These are phyloP conservation scores for Hydropsyche betteni DNA, from an alignment of 2,888 invertebrate genomes.

Conservation along the genomic window DNA sequence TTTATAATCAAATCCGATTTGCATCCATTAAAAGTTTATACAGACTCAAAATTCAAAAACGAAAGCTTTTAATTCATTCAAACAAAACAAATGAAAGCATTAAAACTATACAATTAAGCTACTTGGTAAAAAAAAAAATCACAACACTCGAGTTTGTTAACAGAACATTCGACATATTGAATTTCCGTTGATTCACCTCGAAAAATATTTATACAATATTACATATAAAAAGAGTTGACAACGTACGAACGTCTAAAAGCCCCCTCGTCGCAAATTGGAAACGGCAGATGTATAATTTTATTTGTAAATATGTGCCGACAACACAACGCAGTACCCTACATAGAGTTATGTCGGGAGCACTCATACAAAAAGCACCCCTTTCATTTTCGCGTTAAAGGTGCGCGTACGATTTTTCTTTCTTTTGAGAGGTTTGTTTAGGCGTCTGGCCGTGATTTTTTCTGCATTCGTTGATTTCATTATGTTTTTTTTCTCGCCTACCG, in stretches of 20 bases:
- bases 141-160: no score
- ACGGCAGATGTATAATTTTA: conserved; percentile 38
- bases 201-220: no score
- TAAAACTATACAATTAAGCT: no score
- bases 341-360: not conserved
- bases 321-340: not conserved
- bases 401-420: conserved; percentile 29
- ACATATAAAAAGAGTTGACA: not conserved
- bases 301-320: conserved; percentile 29
- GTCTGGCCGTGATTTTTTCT: conserved; percentile 15
- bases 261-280: conserved; percentile 14
- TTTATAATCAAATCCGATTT: no score
- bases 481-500: not conserved
- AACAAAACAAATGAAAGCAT: no score
- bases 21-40: no score
- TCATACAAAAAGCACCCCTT: conserved; percentile 15
- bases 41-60: no score
- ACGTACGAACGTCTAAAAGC: not conserved
- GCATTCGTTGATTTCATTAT: conserved; percentile 1
- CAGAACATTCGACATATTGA: no score
- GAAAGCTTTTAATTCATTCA: no score
- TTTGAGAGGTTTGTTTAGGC: conserved; percentile 29
- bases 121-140: no score
- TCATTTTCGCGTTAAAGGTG: conserved; percentile 26
- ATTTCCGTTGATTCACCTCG: no score